Conservation (phyloP, 1,140 invertebrate genomes). For the Arctopsyche grandis region DNA sequence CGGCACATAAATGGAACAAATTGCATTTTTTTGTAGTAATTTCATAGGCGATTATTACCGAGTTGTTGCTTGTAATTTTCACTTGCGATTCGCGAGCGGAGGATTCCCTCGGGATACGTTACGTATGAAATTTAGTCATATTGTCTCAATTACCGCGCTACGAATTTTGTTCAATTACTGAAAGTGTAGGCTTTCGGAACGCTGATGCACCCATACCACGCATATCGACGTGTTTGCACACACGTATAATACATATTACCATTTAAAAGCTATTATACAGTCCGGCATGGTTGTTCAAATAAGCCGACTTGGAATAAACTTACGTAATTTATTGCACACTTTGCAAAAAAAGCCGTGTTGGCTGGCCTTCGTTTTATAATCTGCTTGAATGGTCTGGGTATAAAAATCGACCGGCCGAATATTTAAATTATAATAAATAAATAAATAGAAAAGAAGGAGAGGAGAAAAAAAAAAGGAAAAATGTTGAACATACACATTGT, state of each 20-base stretch:
- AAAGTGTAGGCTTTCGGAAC: too few species aligned
- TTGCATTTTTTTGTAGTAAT: not conserved
- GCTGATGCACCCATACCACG: too few species aligned
- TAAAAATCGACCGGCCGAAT: slow-evolving; percentile 9
- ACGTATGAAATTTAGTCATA: too few species aligned
- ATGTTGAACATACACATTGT: not conserved
- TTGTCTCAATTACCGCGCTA: too few species aligned
- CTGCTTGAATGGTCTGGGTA: slow-evolving; percentile 18
- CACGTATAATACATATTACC: not conserved
- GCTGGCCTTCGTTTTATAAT: slow-evolving; percentile 18
- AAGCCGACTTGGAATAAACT: slow-evolving; percentile 18
- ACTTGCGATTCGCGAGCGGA: too few species aligned
- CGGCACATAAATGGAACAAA: not conserved
- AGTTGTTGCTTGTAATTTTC: too few species aligned
- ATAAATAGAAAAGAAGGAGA: not conserved
- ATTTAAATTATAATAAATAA: slow-evolving; percentile 5
- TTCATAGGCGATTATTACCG: too few species aligned
- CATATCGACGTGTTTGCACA: too few species aligned
- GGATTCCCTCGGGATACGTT: too few species aligned
- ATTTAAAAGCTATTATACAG: slow-evolving; percentile 1
- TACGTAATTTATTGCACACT: slow-evolving; percentile 16
- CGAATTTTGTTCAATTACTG: too few species aligned
- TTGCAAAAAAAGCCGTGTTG: not conserved
- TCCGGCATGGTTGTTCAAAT: not conserved
- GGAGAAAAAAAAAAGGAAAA: not conserved